A percentile compares a stretch with the other conserved stretches of the same genome.
These are phyloP conservation scores for Andrena dorsata DNA, from an alignment of 2,888 invertebrate genomes.

Conservation along the genomic window DNA sequence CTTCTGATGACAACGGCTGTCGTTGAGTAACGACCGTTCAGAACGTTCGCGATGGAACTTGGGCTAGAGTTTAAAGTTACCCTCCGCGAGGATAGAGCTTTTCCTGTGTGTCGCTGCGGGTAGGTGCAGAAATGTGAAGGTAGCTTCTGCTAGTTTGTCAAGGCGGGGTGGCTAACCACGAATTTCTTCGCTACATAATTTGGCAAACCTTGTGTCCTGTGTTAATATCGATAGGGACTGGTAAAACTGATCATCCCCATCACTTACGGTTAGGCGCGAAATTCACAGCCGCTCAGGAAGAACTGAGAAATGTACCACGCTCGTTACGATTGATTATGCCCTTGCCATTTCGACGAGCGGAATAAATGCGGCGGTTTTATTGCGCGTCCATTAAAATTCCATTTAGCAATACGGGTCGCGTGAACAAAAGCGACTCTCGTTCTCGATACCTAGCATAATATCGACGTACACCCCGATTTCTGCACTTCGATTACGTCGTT, in stretches of 20 bases:
- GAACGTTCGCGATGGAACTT: constrained; percentile 49
- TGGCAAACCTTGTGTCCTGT: no score
- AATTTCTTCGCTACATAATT: no score
- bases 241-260: not conserved
- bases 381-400: constrained; percentile 67
- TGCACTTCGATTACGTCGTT: constrained; percentile 37
- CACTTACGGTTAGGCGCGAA: constrained; percentile 11
- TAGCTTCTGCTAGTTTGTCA: no score
- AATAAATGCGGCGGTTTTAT: constrained; percentile 60
- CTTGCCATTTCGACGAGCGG: constrained; percentile 43
- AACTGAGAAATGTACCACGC: constrained; percentile 55
- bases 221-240: not conserved
- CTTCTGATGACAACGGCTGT: constrained; percentile 48
- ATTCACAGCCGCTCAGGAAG: not conserved
- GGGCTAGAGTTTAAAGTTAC: constrained; percentile 54
- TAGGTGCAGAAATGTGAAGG: no score
- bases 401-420: constrained; percentile 56
- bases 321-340: constrained; percentile 69
- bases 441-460: constrained; percentile 42
- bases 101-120: constrained; percentile 34
- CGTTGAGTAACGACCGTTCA: constrained; percentile 60
- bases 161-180: no score
- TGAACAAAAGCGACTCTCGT: constrained; percentile 52
- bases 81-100: constrained; percentile 49
- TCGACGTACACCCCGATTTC: constrained; percentile 45